A percentile compares a stretch with the other conserved stretches of the same genome.
Conservation (phyloP, 2,113 vertebrate species). For the Gobio gobio region DNA sequence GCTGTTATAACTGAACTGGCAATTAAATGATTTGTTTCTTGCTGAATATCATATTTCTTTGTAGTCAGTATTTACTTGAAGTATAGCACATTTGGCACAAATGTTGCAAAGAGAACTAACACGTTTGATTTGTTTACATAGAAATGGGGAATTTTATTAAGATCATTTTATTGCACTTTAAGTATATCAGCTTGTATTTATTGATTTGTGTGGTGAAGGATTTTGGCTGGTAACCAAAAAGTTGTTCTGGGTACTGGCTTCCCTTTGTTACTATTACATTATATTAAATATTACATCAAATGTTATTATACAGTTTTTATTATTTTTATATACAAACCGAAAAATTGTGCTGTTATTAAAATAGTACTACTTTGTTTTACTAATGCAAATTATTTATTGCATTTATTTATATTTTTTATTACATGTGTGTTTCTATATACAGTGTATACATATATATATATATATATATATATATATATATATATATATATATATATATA, state of each 20-base stretch:
- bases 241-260: not conserved
- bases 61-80: not conserved
- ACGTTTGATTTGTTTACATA: not conserved
- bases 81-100: not conserved
- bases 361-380: too few species aligned
- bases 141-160: not conserved
- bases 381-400: too few species aligned
- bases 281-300: too few species aligned
- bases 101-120: not conserved
- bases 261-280: not conserved
- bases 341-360: too few species aligned
- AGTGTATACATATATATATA: too few species aligned
- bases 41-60: not conserved
- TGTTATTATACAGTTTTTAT: too few species aligned
- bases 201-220: not conserved
- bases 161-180: not conserved
- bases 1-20: conserved; percentile 30
- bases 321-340: too few species aligned
- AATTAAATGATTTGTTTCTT: conserved; percentile 24
- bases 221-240: not conserved
- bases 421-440: too few species aligned
- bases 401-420: too few species aligned
- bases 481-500: too few species aligned
- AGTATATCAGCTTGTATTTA: not conserved
- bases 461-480: too few species aligned